A percentile compares a stretch with the other conserved stretches of the same genome.
Evolutionary conservation across 92 coral and sea anemone species (phyloP).

Genomic region (Zoanthus gigantus): DNA sequence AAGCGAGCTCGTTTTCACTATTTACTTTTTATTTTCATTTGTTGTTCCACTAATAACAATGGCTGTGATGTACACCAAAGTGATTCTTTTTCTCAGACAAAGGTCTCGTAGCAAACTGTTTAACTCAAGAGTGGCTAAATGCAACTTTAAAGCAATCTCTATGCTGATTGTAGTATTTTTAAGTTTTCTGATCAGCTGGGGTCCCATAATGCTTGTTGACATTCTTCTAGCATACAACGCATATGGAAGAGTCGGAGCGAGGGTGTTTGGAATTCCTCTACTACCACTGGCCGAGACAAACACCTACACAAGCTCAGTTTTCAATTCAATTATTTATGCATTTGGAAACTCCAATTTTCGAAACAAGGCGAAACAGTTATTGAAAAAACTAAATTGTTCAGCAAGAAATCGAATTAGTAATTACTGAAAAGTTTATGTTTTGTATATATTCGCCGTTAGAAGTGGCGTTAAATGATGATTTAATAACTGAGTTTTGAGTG

Average conservation of each 20-base stretch:
- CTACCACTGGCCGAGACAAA: conserved; percentile 57
- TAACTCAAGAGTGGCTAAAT: conserved; percentile 39
- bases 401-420: background rate
- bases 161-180: conserved; percentile 65
- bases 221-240: conserved; percentile 26
- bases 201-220: conserved; percentile 71
- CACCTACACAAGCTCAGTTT: conserved; percentile 65
- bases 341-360: conserved; percentile 77
- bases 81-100: conserved; percentile 40
- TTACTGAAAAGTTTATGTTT: background rate
- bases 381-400: background rate
- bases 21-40: conserved; percentile 55
- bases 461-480: too few relatives aligned
- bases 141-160: conserved; percentile 60
- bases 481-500: too few relatives aligned
- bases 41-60: conserved; percentile 51
- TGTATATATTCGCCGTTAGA: too few relatives aligned
- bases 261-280: conserved; percentile 1
- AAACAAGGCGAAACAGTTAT: conserved; percentile 14
- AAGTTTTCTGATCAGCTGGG: conserved; percentile 78
- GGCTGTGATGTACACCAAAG: conserved; percentile 42
- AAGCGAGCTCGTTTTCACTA: conserved; percentile 50
- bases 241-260: background rate
- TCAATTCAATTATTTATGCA: conserved; percentile 72
- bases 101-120: conserved; percentile 43